Evolutionary conservation across 2,888 invertebrate genomes (phyloP).

Genomic region (Apamea sordens): DNA sequence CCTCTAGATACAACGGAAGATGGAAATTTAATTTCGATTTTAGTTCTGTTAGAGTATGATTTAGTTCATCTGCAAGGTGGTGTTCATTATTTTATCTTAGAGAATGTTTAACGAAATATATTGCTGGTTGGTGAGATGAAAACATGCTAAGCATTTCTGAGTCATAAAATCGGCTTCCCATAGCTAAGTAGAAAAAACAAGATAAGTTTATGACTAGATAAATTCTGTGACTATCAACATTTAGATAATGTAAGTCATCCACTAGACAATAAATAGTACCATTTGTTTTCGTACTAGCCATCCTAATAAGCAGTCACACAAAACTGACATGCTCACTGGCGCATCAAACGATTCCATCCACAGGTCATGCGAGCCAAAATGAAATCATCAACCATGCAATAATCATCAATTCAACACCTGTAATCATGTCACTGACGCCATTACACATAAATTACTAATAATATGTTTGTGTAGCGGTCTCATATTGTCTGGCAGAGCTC

Average conservation of each 20-base stretch:
- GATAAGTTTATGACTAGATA: too few relatives aligned
- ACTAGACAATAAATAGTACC: neutral
- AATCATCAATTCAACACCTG: conserved; percentile 55
- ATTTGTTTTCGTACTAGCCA: neutral
- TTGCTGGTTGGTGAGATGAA: neutral
- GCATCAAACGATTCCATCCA: conserved; percentile 9
- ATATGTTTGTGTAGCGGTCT: conserved; percentile 47
- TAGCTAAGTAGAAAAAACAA: neutral
- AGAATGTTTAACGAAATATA: conserved; percentile 26
- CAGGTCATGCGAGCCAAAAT: conserved; percentile 27
- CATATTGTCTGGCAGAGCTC: conserved; percentile 43
- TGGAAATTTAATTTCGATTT: conserved; percentile 64
- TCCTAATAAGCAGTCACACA: neutral
- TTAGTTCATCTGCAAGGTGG: conserved; percentile 28
- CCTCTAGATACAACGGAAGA: conserved; percentile 58
- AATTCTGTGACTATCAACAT: neutral
- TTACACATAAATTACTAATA: conserved; percentile 56
- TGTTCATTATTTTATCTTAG: conserved; percentile 38
- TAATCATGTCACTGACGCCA: conserved; percentile 52
- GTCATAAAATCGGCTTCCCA: neutral
- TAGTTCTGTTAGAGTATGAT: conserved; percentile 54
- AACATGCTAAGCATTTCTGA: neutral
- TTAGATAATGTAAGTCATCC: neutral
- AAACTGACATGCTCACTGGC: neutral
- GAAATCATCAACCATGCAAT: conserved; percentile 50